These are phyloP conservation scores for Actinemys pallida DNA, from an alignment of 2,113 vertebrate genomes.

Conservation along the genomic window DNA sequence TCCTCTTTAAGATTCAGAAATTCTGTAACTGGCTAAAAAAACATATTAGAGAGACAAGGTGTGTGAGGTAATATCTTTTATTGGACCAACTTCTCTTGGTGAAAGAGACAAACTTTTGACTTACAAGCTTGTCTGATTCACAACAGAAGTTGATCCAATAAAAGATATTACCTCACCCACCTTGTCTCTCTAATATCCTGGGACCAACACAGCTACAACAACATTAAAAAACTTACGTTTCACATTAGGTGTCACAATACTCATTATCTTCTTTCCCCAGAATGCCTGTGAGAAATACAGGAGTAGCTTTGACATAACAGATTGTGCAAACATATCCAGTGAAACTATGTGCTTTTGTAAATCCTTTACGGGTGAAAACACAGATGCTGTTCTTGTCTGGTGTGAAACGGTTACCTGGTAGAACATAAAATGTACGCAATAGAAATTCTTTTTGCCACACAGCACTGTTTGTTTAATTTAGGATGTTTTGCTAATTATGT, in stretches of 20 bases:
- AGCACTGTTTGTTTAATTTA: not conserved
- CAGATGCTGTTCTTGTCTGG: not conserved
- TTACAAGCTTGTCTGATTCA: not conserved
- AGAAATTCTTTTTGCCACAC: not conserved
- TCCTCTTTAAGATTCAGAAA: no score
- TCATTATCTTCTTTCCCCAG: not conserved
- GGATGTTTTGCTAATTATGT: not conserved
- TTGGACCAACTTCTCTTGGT: not conserved
- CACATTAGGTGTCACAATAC: not conserved
- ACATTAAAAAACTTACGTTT: not conserved
- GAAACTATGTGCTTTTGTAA: not conserved
- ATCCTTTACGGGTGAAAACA: not conserved
- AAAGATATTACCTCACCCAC: not conserved
- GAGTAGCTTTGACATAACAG: not conserved
- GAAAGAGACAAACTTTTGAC: not conserved
- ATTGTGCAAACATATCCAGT: not conserved
- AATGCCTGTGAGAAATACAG: not conserved
- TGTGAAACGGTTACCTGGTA: not conserved
- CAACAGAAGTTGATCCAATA: not conserved
- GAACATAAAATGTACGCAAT: not conserved
- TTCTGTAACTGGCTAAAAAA: no score
- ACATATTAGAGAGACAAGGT: no score
- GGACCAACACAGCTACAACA: not conserved
- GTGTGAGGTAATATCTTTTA: no score
- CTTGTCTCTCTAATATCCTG: not conserved